A percentile compares a stretch with the other conserved stretches of the same genome.
phyloP scores from a whole-genome alignment of 2,888 invertebrate genomes.

The Brachylomia viminalis region DNA sequence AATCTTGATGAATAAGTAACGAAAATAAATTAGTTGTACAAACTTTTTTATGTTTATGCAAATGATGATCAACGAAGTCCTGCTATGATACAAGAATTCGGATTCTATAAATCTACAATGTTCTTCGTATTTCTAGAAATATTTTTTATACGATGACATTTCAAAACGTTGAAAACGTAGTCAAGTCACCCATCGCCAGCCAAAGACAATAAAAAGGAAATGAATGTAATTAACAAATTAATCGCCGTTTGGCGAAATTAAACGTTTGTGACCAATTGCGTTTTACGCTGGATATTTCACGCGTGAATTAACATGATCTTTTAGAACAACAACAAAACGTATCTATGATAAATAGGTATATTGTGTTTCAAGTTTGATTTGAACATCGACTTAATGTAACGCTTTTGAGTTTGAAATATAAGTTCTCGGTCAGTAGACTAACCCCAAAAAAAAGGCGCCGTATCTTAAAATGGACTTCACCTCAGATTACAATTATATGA shows the following conservation, averaged over 20 bases:
- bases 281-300: conserved; percentile 35
- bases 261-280: conserved; percentile 48
- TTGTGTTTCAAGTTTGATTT: too few relatives aligned
- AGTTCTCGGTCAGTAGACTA: too few relatives aligned
- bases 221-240: conserved; percentile 50
- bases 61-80: not conserved
- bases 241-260: conserved; percentile 33
- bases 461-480: too few relatives aligned
- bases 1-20: not conserved
- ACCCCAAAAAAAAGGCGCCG: too few relatives aligned
- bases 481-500: too few relatives aligned
- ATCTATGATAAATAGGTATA: not conserved
- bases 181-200: conserved; percentile 43
- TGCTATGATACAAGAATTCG: too few relatives aligned
- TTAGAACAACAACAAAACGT: not conserved
- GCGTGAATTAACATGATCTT: conserved; percentile 9
- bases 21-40: not conserved
- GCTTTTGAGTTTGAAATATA: too few relatives aligned
- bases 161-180: conserved; percentile 18
- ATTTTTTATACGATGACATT: conserved; percentile 35
- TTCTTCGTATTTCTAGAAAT: not conserved
- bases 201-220: conserved; percentile 48
- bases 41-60: not conserved
- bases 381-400: too few relatives aligned
- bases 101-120: not conserved